phyloP scores from a whole-genome alignment of 2,888 invertebrate species.

The Drosophila trichaetosa region DNA sequence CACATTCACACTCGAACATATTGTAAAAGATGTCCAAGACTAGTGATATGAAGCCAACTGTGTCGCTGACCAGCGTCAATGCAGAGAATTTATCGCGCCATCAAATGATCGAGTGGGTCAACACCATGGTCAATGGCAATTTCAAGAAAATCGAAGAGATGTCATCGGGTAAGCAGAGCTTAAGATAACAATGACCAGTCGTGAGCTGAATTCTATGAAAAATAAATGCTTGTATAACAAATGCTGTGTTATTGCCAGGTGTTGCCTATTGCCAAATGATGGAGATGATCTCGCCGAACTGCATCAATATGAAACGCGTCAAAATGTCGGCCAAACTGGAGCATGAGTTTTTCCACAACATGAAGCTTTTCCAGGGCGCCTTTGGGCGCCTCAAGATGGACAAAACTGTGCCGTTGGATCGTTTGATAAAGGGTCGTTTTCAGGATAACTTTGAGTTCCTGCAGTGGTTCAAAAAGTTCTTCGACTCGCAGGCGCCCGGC shows the following conservation, averaged over 20 bases:
- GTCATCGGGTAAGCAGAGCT: constrained; percentile 88
- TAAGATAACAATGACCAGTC: background rate
- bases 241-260: constrained; percentile 86
- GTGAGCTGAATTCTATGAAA: background rate
- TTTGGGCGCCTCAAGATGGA: constrained; percentile 98
- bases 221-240: background rate
- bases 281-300: constrained; percentile 97
- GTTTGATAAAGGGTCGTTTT: constrained; percentile 97
- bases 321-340: constrained; percentile 98
- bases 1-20: background rate
- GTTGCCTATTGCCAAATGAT: constrained; percentile 99
- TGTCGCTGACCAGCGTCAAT: constrained; percentile 68
- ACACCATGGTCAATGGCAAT: constrained; percentile 95
- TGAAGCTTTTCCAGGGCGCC: constrained; percentile 97
- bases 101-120: constrained; percentile 99
- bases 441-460: constrained; percentile 99
- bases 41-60: constrained; percentile 67
- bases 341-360: constrained; percentile 99
- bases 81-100: constrained; percentile 98
- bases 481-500: constrained; percentile 98
- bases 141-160: constrained; percentile 98
- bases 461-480: constrained; percentile 99
- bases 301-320: constrained; percentile 94
- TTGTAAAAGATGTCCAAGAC: constrained; percentile 22
- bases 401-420: constrained; percentile 87